These are phyloP conservation scores for Daphoenositta chrysoptera DNA, from an alignment of 2,113 vertebrate genomes.

Conservation along the genomic window DNA sequence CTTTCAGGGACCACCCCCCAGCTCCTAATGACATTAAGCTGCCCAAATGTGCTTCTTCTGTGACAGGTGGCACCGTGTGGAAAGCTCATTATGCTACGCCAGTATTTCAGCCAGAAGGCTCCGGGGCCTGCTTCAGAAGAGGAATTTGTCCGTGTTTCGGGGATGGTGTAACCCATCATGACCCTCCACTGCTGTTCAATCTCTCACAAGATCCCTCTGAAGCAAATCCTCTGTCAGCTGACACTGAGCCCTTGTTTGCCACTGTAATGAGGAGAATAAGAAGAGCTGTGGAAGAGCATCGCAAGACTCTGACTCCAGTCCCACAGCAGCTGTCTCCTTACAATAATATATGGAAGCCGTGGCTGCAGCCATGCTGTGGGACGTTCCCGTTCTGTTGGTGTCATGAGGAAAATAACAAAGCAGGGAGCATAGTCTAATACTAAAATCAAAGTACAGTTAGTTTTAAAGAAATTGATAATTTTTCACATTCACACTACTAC, in stretches of 20 bases:
- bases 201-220: slow-evolving; percentile 81
- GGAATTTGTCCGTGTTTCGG: slow-evolving; percentile 70
- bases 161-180: slow-evolving; percentile 67
- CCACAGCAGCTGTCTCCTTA: slow-evolving; percentile 73
- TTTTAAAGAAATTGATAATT: not conserved
- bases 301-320: slow-evolving; percentile 39
- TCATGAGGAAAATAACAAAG: not conserved
- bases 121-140: slow-evolving; percentile 72
- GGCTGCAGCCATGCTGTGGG: slow-evolving; percentile 89
- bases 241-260: slow-evolving; percentile 60
- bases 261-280: slow-evolving; percentile 59
- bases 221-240: slow-evolving; percentile 62
- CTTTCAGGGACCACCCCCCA: not conserved
- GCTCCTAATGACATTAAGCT: not conserved
- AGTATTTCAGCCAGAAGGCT: slow-evolving; percentile 75
- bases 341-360: slow-evolving; percentile 79
- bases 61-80: slow-evolving; percentile 76
- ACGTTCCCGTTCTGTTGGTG: slow-evolving; percentile 85
- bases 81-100: slow-evolving; percentile 85
- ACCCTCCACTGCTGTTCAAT: slow-evolving; percentile 80
- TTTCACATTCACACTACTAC: not conserved
- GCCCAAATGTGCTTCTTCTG: not conserved
- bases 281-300: slow-evolving; percentile 70
- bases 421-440: not conserved
- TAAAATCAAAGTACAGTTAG: not conserved